Conservation (phyloP, 1,140 invertebrate species). For the Sminthurides bifidus region DNA sequence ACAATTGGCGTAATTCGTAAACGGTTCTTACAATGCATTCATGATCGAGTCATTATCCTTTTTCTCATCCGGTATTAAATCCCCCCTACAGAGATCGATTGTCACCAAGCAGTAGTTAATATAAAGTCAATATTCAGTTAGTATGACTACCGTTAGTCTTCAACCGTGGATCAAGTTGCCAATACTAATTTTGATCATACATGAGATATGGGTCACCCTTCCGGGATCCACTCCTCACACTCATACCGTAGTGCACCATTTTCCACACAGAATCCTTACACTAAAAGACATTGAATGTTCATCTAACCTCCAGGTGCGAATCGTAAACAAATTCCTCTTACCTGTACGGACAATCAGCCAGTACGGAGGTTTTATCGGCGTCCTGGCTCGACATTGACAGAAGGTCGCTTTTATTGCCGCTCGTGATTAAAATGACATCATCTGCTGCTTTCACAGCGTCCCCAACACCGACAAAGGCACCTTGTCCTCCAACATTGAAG, state of each 20-base stretch:
- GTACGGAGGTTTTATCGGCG: conserved; percentile 7
- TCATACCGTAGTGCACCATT: too few relatives aligned
- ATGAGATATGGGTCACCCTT: too few relatives aligned
- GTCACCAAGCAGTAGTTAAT: too few relatives aligned
- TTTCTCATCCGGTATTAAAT: conserved; percentile 24
- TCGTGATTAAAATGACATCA: conserved; percentile 33
- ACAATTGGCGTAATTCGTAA: conserved; percentile 2
- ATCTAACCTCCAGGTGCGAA: too few relatives aligned
- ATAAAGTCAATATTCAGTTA: background rate
- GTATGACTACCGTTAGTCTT: too few relatives aligned
- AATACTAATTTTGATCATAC: too few relatives aligned
- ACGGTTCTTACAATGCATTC: conserved; percentile 23
- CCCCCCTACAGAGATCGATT: conserved; percentile 25
- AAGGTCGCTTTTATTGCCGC: conserved; percentile 29
- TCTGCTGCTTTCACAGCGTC: conserved; percentile 34
- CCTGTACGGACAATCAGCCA: conserved; percentile 30
- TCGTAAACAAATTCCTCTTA: too few relatives aligned
- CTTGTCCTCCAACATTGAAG: conserved; percentile 18
- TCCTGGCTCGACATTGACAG: conserved; percentile 25
- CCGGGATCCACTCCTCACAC: too few relatives aligned
- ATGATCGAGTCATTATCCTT: conserved; percentile 23
- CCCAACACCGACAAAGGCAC: conserved; percentile 25
- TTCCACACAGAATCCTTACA: too few relatives aligned
- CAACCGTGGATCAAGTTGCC: too few relatives aligned
- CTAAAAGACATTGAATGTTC: too few relatives aligned